Evolutionary conservation across 1,140 invertebrate genomes (phyloP).

Genomic region (Drosophila punjabiensis): DNA sequence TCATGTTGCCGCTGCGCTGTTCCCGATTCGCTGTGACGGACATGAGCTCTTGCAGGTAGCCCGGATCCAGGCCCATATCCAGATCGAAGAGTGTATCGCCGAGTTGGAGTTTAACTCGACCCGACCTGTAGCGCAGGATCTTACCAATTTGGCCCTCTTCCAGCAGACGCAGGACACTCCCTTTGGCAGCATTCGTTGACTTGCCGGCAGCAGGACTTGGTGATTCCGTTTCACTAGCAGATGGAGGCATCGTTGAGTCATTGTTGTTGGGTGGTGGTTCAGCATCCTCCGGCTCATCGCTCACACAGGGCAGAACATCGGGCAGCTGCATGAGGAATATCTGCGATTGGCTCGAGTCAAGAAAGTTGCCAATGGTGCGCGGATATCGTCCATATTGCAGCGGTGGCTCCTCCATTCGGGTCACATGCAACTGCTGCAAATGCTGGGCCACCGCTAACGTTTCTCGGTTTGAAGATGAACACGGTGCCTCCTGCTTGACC

Average conservation of each 20-base stretch:
- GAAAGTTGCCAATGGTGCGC: constrained; percentile 60
- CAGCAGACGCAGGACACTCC: constrained; percentile 72
- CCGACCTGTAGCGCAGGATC: constrained; percentile 86
- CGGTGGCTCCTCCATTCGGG: constrained; percentile 57
- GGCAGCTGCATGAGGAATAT: constrained; percentile 84
- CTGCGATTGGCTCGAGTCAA: constrained; percentile 60
- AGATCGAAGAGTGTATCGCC: constrained; percentile 87
- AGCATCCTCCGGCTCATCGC: constrained; percentile 54
- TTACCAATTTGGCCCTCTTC: constrained; percentile 88
- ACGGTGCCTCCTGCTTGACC: constrained; percentile 46
- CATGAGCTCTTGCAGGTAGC: constrained; percentile 85
- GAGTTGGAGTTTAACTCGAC: constrained; percentile 86
- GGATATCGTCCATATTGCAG: constrained; percentile 72
- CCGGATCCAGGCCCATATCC: constrained; percentile 83
- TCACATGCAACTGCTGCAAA: constrained; percentile 55
- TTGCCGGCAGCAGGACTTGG: constrained; percentile 27
- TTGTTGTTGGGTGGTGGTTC: constrained; percentile 18
- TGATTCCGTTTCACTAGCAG: constrained; percentile 21
- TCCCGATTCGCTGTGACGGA: constrained; percentile 78
- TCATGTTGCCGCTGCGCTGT: constrained; percentile 84
- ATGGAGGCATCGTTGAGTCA: constrained; percentile 1
- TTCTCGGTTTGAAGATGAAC: constrained; percentile 25
- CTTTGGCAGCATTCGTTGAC: constrained; percentile 26
- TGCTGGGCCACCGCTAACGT: constrained; percentile 55
- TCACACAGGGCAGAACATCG: constrained; percentile 86